Evolutionary conservation across 1,140 invertebrate species (phyloP).

Genomic region (Dreissena polymorpha): DNA sequence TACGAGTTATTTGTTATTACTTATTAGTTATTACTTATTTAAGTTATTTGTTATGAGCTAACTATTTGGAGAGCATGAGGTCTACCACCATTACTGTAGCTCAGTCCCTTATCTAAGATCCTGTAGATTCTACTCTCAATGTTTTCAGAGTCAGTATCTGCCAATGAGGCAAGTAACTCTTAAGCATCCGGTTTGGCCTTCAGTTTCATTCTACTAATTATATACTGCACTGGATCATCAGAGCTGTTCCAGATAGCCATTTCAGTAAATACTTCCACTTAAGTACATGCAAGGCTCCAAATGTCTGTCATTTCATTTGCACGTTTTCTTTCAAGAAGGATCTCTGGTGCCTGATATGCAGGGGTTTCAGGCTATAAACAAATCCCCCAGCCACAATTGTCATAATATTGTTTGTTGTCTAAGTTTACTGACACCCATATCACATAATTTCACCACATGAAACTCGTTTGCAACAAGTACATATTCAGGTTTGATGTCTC

Average conservation of each 20-base stretch:
- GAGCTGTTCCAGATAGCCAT: constrained; percentile 2
- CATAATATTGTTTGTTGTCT: constrained; percentile 40
- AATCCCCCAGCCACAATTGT: constrained; percentile 24
- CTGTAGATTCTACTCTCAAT: too few species aligned
- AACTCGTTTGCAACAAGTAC: too few species aligned
- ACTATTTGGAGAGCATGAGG: too few species aligned
- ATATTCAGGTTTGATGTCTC: too few species aligned
- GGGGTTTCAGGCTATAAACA: constrained; percentile 39
- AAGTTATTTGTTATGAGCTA: too few species aligned
- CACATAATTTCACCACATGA: constrained; percentile 41
- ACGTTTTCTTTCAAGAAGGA: constrained; percentile 11
- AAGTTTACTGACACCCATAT: constrained; percentile 53
- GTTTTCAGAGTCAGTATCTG: too few species aligned
- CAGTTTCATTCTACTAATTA: neutral
- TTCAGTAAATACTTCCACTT: constrained; percentile 15
- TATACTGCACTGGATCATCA: constrained; percentile 17
- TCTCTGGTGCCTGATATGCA: constrained; percentile 43
- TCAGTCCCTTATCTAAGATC: too few species aligned
- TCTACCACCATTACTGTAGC: too few species aligned
- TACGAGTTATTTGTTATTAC: too few species aligned
- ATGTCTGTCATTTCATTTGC: neutral
- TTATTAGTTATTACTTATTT: too few species aligned
- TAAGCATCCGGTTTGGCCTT: constrained; percentile 7
- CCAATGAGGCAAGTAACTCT: neutral
- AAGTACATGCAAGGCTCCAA: constrained; percentile 28